Percentiles rank a stretch among this genome's conserved stretches.
Conservation (phyloP, 2,888 invertebrate species). For the Synanthedon tipuliformis region DNA sequence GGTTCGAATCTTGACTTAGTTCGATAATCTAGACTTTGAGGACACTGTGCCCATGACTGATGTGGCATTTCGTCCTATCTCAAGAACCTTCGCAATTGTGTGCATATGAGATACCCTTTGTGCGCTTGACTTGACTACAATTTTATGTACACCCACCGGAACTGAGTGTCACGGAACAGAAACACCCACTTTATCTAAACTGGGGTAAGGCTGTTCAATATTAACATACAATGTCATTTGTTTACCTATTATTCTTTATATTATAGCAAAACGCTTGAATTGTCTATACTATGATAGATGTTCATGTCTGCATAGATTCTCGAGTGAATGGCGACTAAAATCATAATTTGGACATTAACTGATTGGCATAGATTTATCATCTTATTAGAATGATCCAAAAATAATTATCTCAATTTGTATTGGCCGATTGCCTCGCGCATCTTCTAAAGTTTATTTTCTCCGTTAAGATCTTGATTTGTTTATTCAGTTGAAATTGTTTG, state of each 20-base stretch:
- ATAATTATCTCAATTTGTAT: slow-evolving; percentile 22
- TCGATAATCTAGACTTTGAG: slow-evolving; percentile 16
- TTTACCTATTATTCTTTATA: background rate
- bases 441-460: background rate
- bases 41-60: slow-evolving; percentile 20
- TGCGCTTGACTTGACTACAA: slow-evolving; percentile 13
- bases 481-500: slow-evolving; percentile 1
- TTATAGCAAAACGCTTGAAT: background rate
- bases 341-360: background rate
- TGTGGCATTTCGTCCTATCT: slow-evolving; percentile 25
- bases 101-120: slow-evolving; percentile 42
- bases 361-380: slow-evolving; percentile 14
- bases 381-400: slow-evolving; percentile 18
- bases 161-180: slow-evolving; percentile 31
- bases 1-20: no score
- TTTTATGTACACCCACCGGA: slow-evolving; percentile 48
- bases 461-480: slow-evolving; percentile 3
- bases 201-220: slow-evolving; percentile 38
- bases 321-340: background rate
- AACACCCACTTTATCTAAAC: slow-evolving; percentile 36
- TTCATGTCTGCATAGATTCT: no score
- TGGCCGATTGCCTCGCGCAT: slow-evolving; percentile 18
- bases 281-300: no score
- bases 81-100: slow-evolving; percentile 30
- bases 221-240: background rate